Evolutionary conservation across 2,888 invertebrate species (phyloP), one percentile per base, ranked within the genome.

Genomic region (Cryptosula pallasiana): DNA sequence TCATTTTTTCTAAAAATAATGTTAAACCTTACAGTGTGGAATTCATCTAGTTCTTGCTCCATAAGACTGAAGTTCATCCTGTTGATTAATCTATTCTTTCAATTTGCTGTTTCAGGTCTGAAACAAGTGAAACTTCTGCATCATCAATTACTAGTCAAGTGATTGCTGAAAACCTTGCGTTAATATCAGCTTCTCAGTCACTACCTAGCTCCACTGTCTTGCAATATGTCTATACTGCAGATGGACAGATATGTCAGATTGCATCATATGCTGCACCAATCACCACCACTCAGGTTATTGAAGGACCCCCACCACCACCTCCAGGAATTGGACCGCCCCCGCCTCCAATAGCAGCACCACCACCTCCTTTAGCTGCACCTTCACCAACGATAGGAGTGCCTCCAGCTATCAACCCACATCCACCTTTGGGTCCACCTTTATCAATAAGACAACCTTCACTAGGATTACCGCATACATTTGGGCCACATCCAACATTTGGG

Each of bases 171-270:
- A 63, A 63, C n/a, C 32, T 63, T 16, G 63, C 63, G 13, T 32
- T 63, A 32, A 32, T 63, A 2, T 63, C 63, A 13, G 5, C 63
- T 29, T 27, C 20, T 29, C 32, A 20, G 27, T 27, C 20, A 9
- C 2, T 25, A 63, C 63, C 63, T 63, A 45, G 45, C 45, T 45
- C 45, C 5, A 63, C 63, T 13, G 63, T 63, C 5, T 34, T 63
- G 9, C 63, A 63, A 27, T 63, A 63, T 32, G 63, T 63, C 32
- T 63, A 63, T n/a, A 29, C 63, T 32, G 63, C 63, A 5, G 32
- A 63, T 63, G 63, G 63, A 32, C 63, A 63, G 63, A 9, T 63
- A 63, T 63, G 63, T n/a, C 63, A 63, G 57, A 57, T 72, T 74
- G 16, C 71, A 1, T 71, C 32, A 13, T 29, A 5, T 23, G 9